Percentiles rank a stretch among this genome's conserved stretches.
These are phyloP conservation scores for Amblyjoppa proteus DNA, from an alignment of 2,888 invertebrate species.

Conservation along the genomic window DNA sequence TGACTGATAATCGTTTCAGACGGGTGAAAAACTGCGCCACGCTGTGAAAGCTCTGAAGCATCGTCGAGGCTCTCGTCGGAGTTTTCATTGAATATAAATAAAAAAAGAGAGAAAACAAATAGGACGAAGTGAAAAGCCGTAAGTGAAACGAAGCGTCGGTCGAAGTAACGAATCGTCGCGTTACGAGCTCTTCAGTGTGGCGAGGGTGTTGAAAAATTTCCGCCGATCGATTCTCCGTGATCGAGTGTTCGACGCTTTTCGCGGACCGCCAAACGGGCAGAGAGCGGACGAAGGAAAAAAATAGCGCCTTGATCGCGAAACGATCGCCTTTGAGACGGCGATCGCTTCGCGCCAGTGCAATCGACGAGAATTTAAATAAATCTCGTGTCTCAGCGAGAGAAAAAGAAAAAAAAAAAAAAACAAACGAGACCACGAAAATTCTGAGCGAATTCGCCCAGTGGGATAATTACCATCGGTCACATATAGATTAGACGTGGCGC, in stretches of 20 bases:
- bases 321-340: not conserved
- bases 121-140: not conserved
- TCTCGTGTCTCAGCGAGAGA: not conserved
- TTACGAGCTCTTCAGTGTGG: not conserved
- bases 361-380: not conserved
- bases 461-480: not conserved
- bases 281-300: not conserved
- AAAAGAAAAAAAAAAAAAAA: not conserved
- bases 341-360: not conserved
- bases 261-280: not conserved
- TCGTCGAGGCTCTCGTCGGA: not conserved
- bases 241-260: not conserved
- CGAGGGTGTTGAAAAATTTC: not conserved
- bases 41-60: not conserved
- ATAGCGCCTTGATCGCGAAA: not conserved
- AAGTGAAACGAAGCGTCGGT: not conserved
- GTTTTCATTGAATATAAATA: not conserved
- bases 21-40: not conserved
- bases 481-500: not conserved
- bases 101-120: not conserved
- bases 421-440: not conserved
- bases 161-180: constrained; percentile 15
- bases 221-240: constrained; percentile 28
- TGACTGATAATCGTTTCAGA: constrained; percentile 40
- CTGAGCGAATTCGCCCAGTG: not conserved